These are phyloP conservation scores for Cephus runcator DNA, from an alignment of 2,888 invertebrate species.

Conservation along the genomic window DNA sequence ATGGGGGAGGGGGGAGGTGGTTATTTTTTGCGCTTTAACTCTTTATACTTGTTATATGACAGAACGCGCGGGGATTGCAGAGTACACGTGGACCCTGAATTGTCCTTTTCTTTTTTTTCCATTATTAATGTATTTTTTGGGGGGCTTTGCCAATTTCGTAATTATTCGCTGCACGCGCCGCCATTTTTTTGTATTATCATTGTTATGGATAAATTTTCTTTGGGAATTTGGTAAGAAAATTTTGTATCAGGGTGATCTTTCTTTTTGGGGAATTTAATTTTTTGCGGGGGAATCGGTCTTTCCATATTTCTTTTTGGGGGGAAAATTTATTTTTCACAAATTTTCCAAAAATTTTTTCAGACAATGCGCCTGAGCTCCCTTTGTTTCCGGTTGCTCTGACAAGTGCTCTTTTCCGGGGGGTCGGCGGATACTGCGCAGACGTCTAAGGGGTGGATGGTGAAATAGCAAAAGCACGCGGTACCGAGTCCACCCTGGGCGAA, in stretches of 20 bases:
- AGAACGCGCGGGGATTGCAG: too few species aligned
- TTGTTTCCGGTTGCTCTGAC: neutral
- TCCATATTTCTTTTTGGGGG: too few species aligned
- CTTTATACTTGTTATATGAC: too few species aligned
- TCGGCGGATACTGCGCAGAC: neutral
- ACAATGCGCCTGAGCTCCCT: neutral
- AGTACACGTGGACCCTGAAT: neutral
- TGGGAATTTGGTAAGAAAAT: neutral
- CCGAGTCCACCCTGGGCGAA: slow-evolving; percentile 51
- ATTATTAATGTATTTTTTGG: neutral
- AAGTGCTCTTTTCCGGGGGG: neutral
- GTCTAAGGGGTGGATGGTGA: slow-evolving; percentile 1
- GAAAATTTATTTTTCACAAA: too few species aligned
- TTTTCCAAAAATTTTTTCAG: neutral
- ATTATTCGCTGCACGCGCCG: neutral
- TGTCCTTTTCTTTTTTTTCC: neutral
- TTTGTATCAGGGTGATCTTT: neutral
- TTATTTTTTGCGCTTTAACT: too few species aligned
- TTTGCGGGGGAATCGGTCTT: too few species aligned
- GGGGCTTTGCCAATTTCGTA: neutral
- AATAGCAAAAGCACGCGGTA: slow-evolving; percentile 31
- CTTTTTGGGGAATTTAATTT: neutral
- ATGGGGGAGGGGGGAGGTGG: slow-evolving; percentile 10
- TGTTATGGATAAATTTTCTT: neutral
- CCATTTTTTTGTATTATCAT: neutral